Percentiles rank a stretch among this genome's conserved stretches.
Conservation (phyloP, 1,140 invertebrate species). For the Pseudoatta argentina region DNA sequence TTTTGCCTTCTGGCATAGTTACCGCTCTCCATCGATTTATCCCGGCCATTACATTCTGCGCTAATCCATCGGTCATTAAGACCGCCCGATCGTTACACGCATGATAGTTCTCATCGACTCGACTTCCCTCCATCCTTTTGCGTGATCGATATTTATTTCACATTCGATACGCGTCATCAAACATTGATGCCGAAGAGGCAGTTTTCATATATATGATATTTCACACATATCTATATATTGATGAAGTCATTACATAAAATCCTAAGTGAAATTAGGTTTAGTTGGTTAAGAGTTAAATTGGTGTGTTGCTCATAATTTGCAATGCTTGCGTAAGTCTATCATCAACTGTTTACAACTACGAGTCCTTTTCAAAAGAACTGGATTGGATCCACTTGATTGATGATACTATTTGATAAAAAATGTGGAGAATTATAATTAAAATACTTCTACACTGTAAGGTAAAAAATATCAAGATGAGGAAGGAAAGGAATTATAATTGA, state of each 20-base stretch:
- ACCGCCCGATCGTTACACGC: conserved; percentile 73
- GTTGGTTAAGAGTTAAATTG: conserved; percentile 2
- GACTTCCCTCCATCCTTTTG: conserved; percentile 51
- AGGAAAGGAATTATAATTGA: conserved; percentile 1
- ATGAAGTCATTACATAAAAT: conserved; percentile 10
- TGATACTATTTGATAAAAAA: not conserved
- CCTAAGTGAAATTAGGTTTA: not conserved
- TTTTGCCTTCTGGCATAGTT: conserved; percentile 72
- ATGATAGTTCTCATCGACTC: conserved; percentile 68
- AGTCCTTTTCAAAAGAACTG: not conserved
- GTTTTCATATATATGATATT: conserved; percentile 40
- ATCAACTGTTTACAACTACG: not conserved
- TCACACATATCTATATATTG: not conserved
- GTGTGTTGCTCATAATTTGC: not conserved
- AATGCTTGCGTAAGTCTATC: not conserved
- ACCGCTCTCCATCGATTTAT: conserved; percentile 74
- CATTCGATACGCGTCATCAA: conserved; percentile 56
- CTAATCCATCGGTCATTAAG: conserved; percentile 77
- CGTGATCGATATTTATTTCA: conserved; percentile 71
- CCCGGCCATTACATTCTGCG: conserved; percentile 53
- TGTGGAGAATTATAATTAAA: conserved; percentile 9
- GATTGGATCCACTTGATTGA: not conserved
- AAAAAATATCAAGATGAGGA: not conserved
- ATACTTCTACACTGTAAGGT: not conserved
- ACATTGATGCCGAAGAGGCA: conserved; percentile 11